These are phyloP conservation scores for Muscicapa striata DNA, from an alignment of 2,797 vertebrate genomes.

Conservation along the genomic window DNA sequence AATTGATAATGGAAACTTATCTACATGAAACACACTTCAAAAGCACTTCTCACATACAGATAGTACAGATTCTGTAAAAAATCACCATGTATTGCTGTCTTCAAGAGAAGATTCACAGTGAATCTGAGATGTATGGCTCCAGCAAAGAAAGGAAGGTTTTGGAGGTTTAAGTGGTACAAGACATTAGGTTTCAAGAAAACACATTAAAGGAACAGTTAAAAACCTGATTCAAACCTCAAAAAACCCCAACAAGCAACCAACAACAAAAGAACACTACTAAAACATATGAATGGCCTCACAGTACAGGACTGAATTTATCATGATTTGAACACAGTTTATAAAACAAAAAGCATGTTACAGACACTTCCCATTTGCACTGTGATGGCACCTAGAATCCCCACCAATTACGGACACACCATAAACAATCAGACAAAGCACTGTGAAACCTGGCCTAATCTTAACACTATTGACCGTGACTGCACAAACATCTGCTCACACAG, in stretches of 20 bases:
- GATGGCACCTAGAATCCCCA: not conserved
- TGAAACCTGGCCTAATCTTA: constrained; percentile 12
- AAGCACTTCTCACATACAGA: not conserved
- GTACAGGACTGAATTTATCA: not conserved
- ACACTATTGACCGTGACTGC: constrained; percentile 1
- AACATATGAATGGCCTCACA: not conserved
- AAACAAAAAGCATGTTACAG: not conserved
- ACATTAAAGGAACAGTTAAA: not conserved
- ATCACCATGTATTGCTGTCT: not conserved
- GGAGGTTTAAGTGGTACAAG: not conserved
- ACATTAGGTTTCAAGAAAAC: not conserved
- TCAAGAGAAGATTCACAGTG: not conserved
- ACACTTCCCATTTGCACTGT: not conserved
- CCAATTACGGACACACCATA: not conserved
- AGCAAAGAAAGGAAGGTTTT: not conserved
- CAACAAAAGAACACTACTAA: not conserved
- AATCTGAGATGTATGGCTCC: not conserved
- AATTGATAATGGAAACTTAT: not conserved
- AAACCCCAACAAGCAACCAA: not conserved
- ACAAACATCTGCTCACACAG: constrained; percentile 10
- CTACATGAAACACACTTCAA: not conserved
- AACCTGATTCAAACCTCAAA: not conserved
- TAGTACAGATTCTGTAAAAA: not conserved
- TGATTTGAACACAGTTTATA: not conserved
- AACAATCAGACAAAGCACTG: constrained; percentile 14